These are phyloP conservation scores for Euphydryas editha DNA, from an alignment of 2,888 invertebrate genomes.

Conservation along the genomic window DNA sequence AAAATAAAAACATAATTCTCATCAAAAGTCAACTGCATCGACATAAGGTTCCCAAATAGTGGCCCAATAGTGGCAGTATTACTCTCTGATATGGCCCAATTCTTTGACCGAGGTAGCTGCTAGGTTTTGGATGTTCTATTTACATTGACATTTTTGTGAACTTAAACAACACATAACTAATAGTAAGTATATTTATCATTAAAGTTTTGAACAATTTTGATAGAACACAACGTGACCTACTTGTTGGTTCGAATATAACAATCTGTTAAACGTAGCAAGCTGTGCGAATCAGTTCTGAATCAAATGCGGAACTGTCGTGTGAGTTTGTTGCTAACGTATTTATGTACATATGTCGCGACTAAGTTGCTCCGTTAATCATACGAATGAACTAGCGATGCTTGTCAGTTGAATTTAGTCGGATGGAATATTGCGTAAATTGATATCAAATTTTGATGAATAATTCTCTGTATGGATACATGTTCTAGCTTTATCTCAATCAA, in stretches of 20 bases:
- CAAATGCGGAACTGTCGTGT: constrained; percentile 39
- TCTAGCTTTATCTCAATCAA: no score
- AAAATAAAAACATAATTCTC: no score
- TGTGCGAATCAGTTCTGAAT: constrained; percentile 38
- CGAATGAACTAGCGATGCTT: constrained; percentile 36
- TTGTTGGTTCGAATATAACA: constrained; percentile 11
- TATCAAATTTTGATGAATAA: background rate
- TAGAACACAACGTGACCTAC: background rate
- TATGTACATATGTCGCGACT: constrained; percentile 36
- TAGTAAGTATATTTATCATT: no score
- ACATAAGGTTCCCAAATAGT: no score
- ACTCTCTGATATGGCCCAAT: no score
- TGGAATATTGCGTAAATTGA: background rate
- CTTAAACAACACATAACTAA: no score
- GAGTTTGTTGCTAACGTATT: constrained; percentile 43
- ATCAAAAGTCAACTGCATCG: no score
- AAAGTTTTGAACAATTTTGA: no score
- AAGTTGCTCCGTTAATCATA: constrained; percentile 43
- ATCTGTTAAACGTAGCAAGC: constrained; percentile 16
- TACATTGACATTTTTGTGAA: background rate
- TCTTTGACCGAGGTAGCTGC: no score
- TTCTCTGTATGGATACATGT: background rate
- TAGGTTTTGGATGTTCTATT: no score
- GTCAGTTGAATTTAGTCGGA: constrained; percentile 32
- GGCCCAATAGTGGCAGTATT: no score